These are phyloP conservation scores for Amphiprion percula DNA, from an alignment of 2,113 vertebrate genomes.

Conservation along the genomic window DNA sequence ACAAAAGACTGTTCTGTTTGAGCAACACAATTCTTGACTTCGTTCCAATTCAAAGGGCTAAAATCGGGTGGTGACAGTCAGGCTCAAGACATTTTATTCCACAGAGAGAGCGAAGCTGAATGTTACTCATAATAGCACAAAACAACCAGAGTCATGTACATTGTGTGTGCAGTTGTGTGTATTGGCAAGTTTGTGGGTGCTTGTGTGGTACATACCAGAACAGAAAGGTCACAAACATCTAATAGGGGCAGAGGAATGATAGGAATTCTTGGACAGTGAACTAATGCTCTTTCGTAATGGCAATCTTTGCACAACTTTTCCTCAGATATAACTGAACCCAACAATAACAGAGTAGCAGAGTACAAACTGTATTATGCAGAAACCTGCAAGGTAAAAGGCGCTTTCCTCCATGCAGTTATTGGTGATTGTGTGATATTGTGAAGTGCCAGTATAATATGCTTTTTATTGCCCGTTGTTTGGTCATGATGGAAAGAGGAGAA, in stretches of 20 bases:
- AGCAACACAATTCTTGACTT: conserved; percentile 29
- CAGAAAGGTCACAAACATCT: conserved; percentile 65
- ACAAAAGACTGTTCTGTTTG: conserved; percentile 79
- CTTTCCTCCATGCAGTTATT: conserved; percentile 27
- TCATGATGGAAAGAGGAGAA: conserved; percentile 55
- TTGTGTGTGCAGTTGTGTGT: conserved; percentile 34
- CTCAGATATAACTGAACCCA: conserved; percentile 17
- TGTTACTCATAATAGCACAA: conserved; percentile 51
- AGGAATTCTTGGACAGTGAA: conserved; percentile 54
- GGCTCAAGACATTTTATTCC: conserved; percentile 43
- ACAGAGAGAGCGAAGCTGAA: conserved; percentile 28
- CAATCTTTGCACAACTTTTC: conserved; percentile 39
- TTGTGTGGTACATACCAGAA: conserved; percentile 58
- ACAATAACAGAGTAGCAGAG: conserved; percentile 21
- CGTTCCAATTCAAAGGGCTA: conserved; percentile 36
- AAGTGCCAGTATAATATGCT: conserved; percentile 46
- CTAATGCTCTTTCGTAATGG: conserved; percentile 20
- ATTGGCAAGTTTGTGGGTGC: conserved; percentile 38
- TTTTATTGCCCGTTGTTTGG: conserved; percentile 57
- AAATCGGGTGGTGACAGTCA: neutral
- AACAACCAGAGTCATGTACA: conserved; percentile 51
- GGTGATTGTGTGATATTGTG: conserved; percentile 47
- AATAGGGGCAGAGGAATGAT: conserved; percentile 54
- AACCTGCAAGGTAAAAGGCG: conserved; percentile 2
- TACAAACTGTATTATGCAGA: conserved; percentile 14